A percentile compares a stretch with the other conserved stretches of the same genome.
phyloP scores from a whole-genome alignment of 2,888 invertebrate genomes.

The Melieria picta region DNA sequence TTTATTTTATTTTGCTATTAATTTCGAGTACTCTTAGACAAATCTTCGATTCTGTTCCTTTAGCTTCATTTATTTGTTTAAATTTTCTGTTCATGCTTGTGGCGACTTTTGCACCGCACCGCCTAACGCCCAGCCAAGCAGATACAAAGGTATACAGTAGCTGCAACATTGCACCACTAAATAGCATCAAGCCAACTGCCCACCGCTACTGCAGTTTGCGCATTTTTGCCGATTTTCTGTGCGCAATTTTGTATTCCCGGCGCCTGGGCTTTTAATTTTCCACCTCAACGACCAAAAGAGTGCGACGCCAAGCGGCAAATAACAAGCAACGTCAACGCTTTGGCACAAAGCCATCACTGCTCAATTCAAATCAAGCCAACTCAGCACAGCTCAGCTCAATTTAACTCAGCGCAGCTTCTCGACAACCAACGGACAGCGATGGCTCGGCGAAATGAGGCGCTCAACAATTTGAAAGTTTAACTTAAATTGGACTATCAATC shows the following conservation, averaged over 20 bases:
- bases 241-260: no score
- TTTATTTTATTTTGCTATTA: no score
- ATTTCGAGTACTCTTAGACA: no score
- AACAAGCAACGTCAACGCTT: not conserved
- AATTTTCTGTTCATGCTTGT: no score
- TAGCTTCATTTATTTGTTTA: no score
- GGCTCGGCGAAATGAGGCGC: not conserved
- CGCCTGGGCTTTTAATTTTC: slow-evolving; percentile 8
- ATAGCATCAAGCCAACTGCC: not conserved
- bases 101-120: no score
- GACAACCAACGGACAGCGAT: not conserved
- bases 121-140: no score
- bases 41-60: no score
- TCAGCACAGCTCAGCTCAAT: not conserved
- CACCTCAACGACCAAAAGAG: not conserved
- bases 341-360: not conserved
- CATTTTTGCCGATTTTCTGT: not conserved
- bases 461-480: slow-evolving; percentile 6
- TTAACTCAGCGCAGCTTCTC: not conserved
- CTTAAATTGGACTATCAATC: slow-evolving; percentile 20
- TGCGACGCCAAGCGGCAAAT: not conserved
- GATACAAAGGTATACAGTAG: not conserved
- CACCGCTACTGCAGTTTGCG: not conserved
- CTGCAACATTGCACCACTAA: not conserved
- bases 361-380: not conserved